These are phyloP conservation scores for Steatornis caripensis DNA, from an alignment of 2,113 vertebrate genomes.

Conservation along the genomic window DNA sequence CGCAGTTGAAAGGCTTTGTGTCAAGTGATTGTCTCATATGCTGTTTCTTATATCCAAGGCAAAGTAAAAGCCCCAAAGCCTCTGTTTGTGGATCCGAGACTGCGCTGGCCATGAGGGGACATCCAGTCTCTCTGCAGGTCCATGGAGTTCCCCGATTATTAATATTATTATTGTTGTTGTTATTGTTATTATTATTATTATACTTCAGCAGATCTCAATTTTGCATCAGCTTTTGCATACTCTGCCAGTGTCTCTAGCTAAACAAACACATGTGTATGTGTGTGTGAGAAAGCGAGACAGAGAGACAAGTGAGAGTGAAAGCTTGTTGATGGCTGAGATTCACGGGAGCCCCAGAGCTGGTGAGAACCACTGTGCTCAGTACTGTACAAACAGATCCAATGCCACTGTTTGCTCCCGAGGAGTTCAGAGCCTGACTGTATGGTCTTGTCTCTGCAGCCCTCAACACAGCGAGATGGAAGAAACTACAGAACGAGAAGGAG, in stretches of 20 bases:
- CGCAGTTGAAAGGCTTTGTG: background rate
- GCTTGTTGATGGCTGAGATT: background rate
- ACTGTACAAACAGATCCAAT: too few relatives aligned
- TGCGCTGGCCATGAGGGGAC: background rate
- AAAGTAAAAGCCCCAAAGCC: background rate
- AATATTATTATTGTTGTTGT: too few relatives aligned
- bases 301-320: accelerated
- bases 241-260: background rate
- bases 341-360: background rate
- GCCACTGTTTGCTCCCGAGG: background rate
- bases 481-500: conserved; percentile 88
- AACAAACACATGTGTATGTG: background rate
- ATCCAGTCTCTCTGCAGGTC: background rate
- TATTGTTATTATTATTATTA: background rate
- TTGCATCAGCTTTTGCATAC: background rate
- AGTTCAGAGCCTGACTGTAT: background rate
- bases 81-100: background rate
- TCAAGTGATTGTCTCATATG: background rate
- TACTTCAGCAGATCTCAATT: background rate
- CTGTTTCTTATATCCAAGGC: background rate
- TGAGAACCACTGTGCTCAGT: accelerated
- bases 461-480: conserved; percentile 82
- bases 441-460: conserved; percentile 71
- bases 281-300: background rate
- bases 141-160: background rate